A percentile compares a stretch with the other conserved stretches of the same genome.
These are phyloP conservation scores for Brienomyrus brachyistius DNA, from an alignment of 2,113 vertebrate species.

Conservation along the genomic window DNA sequence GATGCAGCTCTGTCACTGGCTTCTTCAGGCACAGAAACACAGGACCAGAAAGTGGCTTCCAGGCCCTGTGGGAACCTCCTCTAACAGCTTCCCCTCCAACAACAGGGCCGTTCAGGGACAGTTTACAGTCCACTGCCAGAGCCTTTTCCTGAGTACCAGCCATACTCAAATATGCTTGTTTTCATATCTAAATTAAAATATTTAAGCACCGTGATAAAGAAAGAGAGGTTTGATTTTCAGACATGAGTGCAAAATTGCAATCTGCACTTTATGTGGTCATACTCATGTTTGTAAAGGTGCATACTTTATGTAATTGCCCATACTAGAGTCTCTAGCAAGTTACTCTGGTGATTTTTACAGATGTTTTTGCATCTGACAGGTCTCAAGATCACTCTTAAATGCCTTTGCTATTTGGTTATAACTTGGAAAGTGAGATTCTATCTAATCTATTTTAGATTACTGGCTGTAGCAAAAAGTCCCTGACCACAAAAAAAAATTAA, in stretches of 20 bases:
- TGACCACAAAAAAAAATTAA: not conserved
- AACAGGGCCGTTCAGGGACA: not conserved
- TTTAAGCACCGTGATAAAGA: not conserved
- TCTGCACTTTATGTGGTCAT: not conserved
- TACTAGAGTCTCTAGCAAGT: not conserved
- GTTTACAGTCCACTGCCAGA: not conserved
- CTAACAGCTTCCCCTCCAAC: not conserved
- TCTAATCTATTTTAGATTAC: not conserved
- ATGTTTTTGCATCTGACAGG: not conserved
- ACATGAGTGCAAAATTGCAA: not conserved
- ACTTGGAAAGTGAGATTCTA: conserved; percentile 6
- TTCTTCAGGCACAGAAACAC: not conserved
- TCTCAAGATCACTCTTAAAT: not conserved
- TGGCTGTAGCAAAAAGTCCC: not conserved
- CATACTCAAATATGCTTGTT: not conserved
- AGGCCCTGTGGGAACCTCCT: not conserved
- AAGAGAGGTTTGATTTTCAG: not conserved
- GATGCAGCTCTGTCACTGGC: not conserved
- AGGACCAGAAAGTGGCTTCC: not conserved
- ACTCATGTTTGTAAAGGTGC: not conserved
- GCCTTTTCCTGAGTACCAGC: not conserved
- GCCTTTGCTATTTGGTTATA: not conserved
- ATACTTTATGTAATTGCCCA: not conserved
- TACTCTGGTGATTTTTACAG: not conserved
- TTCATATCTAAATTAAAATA: not conserved